A percentile compares a stretch with the other conserved stretches of the same genome.
Conservation (phyloP, 1,140 invertebrate species). For the Liolophura sinensis region DNA sequence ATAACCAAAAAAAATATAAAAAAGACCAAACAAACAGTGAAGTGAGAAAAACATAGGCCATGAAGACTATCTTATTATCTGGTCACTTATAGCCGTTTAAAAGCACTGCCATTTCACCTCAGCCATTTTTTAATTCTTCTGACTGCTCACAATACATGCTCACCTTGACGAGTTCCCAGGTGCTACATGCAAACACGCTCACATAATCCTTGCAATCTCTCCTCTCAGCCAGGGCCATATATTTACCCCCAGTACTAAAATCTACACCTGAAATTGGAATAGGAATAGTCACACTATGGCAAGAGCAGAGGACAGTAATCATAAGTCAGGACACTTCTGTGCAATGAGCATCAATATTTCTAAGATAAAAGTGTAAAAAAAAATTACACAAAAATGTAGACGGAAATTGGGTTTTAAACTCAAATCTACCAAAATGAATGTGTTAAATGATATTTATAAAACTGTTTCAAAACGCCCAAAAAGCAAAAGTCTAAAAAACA, state of each 20-base stretch:
- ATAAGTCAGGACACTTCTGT: background rate
- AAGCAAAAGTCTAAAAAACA: no score
- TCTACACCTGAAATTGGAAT: slow-evolving; percentile 36
- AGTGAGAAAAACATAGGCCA: no score
- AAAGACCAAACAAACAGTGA: no score
- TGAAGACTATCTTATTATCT: background rate
- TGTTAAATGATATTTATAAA: no score
- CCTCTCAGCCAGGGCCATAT: slow-evolving; percentile 61
- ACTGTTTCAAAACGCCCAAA: no score
- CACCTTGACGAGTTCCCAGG: slow-evolving; percentile 61
- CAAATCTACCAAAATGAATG: no score
- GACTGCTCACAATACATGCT: background rate
- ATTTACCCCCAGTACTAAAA: slow-evolving; percentile 57
- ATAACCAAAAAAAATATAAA: no score
- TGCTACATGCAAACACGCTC: slow-evolving; percentile 58
- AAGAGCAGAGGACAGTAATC: background rate
- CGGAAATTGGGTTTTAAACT: no score
- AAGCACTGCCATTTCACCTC: background rate
- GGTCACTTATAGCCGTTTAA: background rate
- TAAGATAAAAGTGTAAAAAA: background rate
- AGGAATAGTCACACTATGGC: slow-evolving; percentile 2
- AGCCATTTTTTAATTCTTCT: background rate
- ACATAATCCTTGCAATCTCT: slow-evolving; percentile 61
- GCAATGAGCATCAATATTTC: background rate
- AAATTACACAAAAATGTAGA: background rate